Base-by-base conservation (phyloP, 2,888 invertebrate species). In the Drosophila lutescens region DNA sequence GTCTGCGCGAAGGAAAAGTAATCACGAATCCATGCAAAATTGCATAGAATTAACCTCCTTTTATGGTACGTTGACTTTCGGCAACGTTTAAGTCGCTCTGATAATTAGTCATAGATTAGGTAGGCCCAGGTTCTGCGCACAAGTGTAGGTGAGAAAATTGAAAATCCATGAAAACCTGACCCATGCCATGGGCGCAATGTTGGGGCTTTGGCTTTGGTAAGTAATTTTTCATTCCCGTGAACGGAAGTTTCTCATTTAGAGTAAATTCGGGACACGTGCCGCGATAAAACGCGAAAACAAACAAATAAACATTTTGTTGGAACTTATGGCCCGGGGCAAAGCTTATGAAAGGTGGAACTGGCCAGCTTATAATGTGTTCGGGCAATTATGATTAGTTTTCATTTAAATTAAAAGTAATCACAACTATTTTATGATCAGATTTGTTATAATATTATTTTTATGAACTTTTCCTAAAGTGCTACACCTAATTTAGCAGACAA, bases 251-350 rank as follows among this genome's bases (percentile, higher is more conserved):
- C 66, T 41, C 60, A 63, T 79, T 80, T 75, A 54, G 66, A 53
- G 70, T 66, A 80, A 84, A 79, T 76, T 71, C 44, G 56, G 53
- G 63, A 76, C 81, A 80, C 77, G 79, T 80, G 81, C 77, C 67
- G 56, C 61, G 67, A 62, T 58, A 68, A 75, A 69, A 51, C 26
- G 55, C 47, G 44, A 20, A 20, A 41, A 32, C 32, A 38, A 73
- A 59, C 40, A 32, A 69, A 58, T 32, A 34, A 61, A 71, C 54
- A 63, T 69, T 69, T 69, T 54, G 69, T 40, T 47, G 20, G 32
- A 32, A 46, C 63, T 44, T 43, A 40, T 20, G 26, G 8, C 13
- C 9, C 12, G 12, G 26, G 26, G 5, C 5, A 26, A 26, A 26
- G 26, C 26, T 26, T 26, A 12, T 20, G 17, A 13, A 17, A 38